These are phyloP conservation scores for Drosophila kepulauana DNA, from an alignment of 1,140 invertebrate species.

Conservation along the genomic window DNA sequence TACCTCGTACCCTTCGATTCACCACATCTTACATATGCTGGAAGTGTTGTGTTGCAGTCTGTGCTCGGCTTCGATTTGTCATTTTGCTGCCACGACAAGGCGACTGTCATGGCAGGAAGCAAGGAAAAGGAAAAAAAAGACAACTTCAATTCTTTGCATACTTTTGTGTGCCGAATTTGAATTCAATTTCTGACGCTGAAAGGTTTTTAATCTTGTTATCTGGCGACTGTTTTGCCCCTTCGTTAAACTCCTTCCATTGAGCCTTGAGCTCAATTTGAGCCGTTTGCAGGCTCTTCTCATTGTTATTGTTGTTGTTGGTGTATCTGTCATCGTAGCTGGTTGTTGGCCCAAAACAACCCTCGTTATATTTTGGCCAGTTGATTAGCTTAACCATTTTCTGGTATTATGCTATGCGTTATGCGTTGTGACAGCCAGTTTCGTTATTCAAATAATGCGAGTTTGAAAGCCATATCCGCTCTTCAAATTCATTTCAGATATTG, in stretches of 20 bases:
- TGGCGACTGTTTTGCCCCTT: constrained; percentile 47
- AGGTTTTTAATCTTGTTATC: constrained; percentile 83
- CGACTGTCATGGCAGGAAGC: constrained; percentile 8
- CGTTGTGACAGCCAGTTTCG: constrained; percentile 35
- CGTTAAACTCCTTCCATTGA: constrained; percentile 16
- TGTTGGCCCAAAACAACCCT: constrained; percentile 55
- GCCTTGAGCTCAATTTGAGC: constrained; percentile 40
- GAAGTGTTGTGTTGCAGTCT: constrained; percentile 64
- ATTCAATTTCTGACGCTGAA: constrained; percentile 82
- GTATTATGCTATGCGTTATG: constrained; percentile 36
- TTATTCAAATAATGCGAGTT: constrained; percentile 24
- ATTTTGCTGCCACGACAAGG: constrained; percentile 72
- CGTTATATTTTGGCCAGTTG: constrained; percentile 70
- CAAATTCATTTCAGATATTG: constrained; percentile 13
- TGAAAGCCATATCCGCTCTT: constrained; percentile 13
- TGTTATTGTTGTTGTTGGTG: constrained; percentile 1
- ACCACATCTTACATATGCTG: constrained; percentile 31
- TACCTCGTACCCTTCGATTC: background rate
- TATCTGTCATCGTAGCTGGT: background rate
- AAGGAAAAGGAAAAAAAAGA: constrained; percentile 18
- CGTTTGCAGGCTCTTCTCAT: constrained; percentile 14
- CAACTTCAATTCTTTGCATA: constrained; percentile 73
- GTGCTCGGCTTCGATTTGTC: constrained; percentile 73
- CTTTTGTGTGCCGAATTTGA: constrained; percentile 82
- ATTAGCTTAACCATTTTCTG: constrained; percentile 70